phyloP scores from a whole-genome alignment of 1,140 invertebrate species.

The Cydia amplana region DNA sequence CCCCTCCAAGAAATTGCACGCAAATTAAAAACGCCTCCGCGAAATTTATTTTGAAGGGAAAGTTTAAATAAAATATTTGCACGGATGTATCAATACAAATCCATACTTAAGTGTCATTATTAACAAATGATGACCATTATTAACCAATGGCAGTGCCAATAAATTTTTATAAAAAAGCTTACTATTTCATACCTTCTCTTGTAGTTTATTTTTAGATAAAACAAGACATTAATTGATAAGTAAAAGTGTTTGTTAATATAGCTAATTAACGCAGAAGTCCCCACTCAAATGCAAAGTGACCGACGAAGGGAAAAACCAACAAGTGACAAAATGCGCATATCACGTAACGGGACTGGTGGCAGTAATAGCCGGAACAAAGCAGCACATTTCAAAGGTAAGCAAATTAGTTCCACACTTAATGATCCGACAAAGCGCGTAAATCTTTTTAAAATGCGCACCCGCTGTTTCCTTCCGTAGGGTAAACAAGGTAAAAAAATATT shows the following conservation, averaged over 20 bases:
- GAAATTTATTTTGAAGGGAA: slow-evolving; percentile 33
- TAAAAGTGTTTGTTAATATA: neutral
- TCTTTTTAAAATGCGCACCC: slow-evolving; percentile 75
- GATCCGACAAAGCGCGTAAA: slow-evolving; percentile 78
- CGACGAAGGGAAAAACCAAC: slow-evolving; percentile 44
- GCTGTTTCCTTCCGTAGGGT: slow-evolving; percentile 69
- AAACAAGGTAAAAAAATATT: slow-evolving; percentile 77
- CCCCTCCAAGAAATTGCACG: slow-evolving; percentile 46
- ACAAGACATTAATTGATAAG: neutral
- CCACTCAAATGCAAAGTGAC: slow-evolving; percentile 18
- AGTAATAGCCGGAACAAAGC: slow-evolving; percentile 67
- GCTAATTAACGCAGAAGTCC: slow-evolving; percentile 14
- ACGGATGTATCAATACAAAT: neutral
- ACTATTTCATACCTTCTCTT: too few relatives aligned
- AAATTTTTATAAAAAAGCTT: too few relatives aligned
- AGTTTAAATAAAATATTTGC: neutral
- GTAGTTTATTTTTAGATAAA: too few relatives aligned
- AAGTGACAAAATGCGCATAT: slow-evolving; percentile 62
- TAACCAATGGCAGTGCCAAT: too few relatives aligned
- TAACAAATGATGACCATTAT: too few relatives aligned
- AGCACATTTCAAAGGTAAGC: slow-evolving; percentile 79
- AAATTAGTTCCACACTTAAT: slow-evolving; percentile 79
- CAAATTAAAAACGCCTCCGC: slow-evolving; percentile 59
- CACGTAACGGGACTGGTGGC: slow-evolving; percentile 67
- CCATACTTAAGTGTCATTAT: too few relatives aligned